Conservation (phyloP, 2,113 vertebrate species). For the Actenoides lindsayi region DNA sequence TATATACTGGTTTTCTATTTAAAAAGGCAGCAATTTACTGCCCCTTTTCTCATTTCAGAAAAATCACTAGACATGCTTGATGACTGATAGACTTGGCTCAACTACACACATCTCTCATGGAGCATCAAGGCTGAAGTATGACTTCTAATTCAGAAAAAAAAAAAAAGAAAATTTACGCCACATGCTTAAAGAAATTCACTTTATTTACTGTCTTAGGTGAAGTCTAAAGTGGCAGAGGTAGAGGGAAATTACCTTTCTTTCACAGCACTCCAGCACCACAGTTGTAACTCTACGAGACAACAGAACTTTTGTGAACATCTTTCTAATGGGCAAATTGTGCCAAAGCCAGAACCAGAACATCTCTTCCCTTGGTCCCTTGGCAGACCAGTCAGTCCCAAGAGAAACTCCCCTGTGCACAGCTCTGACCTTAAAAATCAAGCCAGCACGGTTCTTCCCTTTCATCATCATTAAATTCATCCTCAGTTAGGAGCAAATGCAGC, state of each 20-base stretch:
- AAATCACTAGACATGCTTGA: neutral
- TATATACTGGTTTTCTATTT: neutral
- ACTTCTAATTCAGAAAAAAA: neutral
- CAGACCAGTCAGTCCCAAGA: neutral
- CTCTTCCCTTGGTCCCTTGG: neutral
- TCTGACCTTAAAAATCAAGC: neutral
- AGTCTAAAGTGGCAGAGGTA: neutral
- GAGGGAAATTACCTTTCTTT: neutral
- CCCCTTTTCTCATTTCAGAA: slow-evolving; percentile 17
- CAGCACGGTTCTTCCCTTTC: neutral
- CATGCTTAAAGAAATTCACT: neutral
- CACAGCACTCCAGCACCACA: neutral
- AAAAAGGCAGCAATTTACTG: neutral
- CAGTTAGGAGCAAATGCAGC: neutral
- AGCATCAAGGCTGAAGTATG: neutral
- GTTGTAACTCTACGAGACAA: neutral
- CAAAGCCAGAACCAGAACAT: neutral
- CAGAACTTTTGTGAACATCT: neutral
- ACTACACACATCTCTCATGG: neutral
- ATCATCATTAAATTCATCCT: neutral
- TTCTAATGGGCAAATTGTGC: neutral
- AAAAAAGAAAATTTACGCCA: neutral
- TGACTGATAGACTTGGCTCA: slow-evolving; percentile 47
- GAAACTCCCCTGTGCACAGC: neutral
- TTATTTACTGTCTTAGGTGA: neutral